These are phyloP conservation scores for honey bee (Apis mellifera) DNA, from an alignment of 1,140 invertebrate species.

Conservation along the genomic window DNA sequence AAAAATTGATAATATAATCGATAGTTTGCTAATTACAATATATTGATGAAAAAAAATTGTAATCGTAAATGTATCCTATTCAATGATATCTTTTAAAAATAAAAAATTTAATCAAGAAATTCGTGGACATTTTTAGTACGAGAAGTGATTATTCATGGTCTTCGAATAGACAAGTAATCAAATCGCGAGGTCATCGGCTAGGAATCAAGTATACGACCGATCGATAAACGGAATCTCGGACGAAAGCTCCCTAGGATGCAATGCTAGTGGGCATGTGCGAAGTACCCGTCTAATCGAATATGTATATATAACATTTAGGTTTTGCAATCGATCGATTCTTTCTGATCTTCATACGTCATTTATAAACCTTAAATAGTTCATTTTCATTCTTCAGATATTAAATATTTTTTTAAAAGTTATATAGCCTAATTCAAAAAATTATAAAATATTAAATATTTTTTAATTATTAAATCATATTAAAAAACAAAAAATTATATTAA, in stretches of 20 bases:
- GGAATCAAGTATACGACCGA: conserved; percentile 17
- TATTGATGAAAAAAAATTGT: not conserved
- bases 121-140: not conserved
- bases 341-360: not conserved
- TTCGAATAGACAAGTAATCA: not conserved
- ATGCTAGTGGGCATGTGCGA: conserved; percentile 27
- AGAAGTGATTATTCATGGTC: not conserved
- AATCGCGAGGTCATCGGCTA: conserved; percentile 26
- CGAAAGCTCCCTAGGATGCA: not conserved
- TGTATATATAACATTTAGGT: not conserved
- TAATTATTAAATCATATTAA: no score
- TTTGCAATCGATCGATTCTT: not conserved
- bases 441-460: no score
- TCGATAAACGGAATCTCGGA: conserved; percentile 29
- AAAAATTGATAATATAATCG: no score
- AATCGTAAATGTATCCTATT: not conserved
- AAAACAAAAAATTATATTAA: no score
- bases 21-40: no score
- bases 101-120: not conserved
- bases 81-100: not conserved
- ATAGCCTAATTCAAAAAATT: no score
- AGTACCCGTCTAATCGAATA: not conserved
- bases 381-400: not conserved
- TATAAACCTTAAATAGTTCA: not conserved
- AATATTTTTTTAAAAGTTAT: not conserved